Evolutionary conservation across 2,888 invertebrate genomes (phyloP), one percentile per base, ranked within the genome.

Genomic region (Eledona agricola): DNA sequence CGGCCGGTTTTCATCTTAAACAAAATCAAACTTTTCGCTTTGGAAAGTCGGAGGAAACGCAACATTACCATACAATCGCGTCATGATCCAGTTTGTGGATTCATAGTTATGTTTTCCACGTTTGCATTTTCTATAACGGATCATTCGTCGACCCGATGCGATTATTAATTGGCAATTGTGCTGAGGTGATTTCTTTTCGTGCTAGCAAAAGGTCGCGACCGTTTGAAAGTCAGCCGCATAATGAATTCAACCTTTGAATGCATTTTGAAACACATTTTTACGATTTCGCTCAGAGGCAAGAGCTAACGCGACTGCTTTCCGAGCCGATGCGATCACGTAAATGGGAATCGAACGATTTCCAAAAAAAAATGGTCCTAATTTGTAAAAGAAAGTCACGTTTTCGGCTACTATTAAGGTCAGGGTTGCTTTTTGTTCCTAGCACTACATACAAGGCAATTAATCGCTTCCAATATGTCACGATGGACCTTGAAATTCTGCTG

Each of bases 21-120:
- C n/a, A n/a, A n/a, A n/a, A n/a, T n/a, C n/a, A n/a, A n/a, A n/a
- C n/a, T n/a, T n/a, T n/a, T n/a, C n/a, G n/a, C n/a, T n/a, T n/a
- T n/a, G n/a, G n/a, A n/a, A n/a, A n/a, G n/a, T n/a, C n/a, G n/a
- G n/a, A n/a, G n/a, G n/a, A n/a, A n/a, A n/a, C n/a, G n/a, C n/a
- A n/a, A n/a, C n/a, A 49, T 59, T 59, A 51, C 50, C 59, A 59
- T 59, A 59, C 59, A 59, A 59, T 59, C 47, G 53, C 34, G 16
- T 56, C 47, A 51, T 54, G 51, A 56, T 56, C 55, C 52, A 58
- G 54, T 57, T 57, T 51, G 54, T 34, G 5, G 28, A 43, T 49
- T 54, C 16, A 9, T 6, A 2, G 7, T 9, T 6, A 11, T 15
- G 12, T 15, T 34, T 34, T 20, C 22, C 10, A 16, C 32, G 35